phyloP scores from a whole-genome alignment of 2,888 invertebrate species.

The Mesoligia furuncula region DNA sequence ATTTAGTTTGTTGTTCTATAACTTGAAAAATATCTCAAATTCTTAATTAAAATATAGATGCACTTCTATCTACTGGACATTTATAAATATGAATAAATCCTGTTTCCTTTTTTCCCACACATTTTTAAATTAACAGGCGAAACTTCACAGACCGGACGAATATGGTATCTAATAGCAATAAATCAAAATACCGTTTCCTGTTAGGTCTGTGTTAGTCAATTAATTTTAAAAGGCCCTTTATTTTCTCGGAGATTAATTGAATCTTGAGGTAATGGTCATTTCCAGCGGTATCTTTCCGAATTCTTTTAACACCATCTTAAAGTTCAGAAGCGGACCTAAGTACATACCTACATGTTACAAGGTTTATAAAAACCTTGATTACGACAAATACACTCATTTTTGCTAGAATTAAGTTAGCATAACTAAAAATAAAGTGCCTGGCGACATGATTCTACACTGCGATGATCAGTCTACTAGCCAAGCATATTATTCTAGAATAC shows the following conservation, averaged over 20 bases:
- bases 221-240: background rate
- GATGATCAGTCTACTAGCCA: background rate
- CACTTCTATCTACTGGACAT: background rate
- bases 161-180: background rate
- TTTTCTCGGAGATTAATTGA: background rate
- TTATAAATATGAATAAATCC: background rate
- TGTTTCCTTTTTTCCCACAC: background rate
- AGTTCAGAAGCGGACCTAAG: background rate
- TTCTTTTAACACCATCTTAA: background rate
- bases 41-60: background rate
- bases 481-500: constrained; percentile 12
- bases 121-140: background rate
- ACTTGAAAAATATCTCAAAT: background rate
- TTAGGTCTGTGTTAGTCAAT: background rate
- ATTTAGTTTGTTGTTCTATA: background rate
- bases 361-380: background rate
- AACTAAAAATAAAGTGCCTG: background rate
- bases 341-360: background rate
- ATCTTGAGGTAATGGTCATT: background rate
- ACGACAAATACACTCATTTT: too few species aligned
- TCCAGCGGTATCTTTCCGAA: background rate
- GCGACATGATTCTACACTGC: background rate
- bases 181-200: background rate
- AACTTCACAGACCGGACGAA: background rate
- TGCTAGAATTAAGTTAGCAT: background rate